phyloP scores from a whole-genome alignment of 2,797 vertebrate genomes.

The Xyrichtys novacula region DNA sequence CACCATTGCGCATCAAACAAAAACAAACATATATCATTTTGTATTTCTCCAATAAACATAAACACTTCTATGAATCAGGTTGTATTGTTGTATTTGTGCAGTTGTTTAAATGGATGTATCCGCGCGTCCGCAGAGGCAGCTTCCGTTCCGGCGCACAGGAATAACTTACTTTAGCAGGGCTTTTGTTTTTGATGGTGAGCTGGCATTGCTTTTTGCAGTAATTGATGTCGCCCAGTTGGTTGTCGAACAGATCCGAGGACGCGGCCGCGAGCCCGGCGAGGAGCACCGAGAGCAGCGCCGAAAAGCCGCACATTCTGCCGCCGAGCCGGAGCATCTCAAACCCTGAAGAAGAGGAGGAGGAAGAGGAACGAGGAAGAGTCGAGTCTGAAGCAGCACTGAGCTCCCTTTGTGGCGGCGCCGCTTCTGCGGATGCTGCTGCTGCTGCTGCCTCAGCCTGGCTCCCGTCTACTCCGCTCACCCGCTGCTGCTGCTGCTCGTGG shows the following conservation, averaged over 20 bases:
- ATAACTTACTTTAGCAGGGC: slow-evolving; percentile 87
- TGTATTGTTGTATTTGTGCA: not conserved
- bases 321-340: slow-evolving; percentile 78
- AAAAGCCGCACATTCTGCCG: slow-evolving; percentile 75
- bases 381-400: slow-evolving; percentile 71
- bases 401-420: slow-evolving; percentile 87
- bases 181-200: slow-evolving; percentile 86
- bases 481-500: slow-evolving; percentile 68
- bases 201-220: slow-evolving; percentile 93
- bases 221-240: slow-evolving; percentile 92
- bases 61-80: not conserved
- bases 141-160: slow-evolving; percentile 2
- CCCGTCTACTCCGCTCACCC: slow-evolving; percentile 60
- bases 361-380: slow-evolving; percentile 40
- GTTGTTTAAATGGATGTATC: slow-evolving; percentile 2
- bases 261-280: slow-evolving; percentile 79
- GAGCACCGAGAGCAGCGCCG: slow-evolving; percentile 81
- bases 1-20: slow-evolving; percentile 34
- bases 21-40: not conserved
- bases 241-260: slow-evolving; percentile 87
- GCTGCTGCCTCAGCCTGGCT: slow-evolving; percentile 67
- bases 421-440: slow-evolving; percentile 47
- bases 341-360: slow-evolving; percentile 43
- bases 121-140: slow-evolving; percentile 35
- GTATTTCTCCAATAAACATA: not conserved